Conservation (phyloP, 2,888 invertebrate species). For the Trichopoda pennipes region DNA sequence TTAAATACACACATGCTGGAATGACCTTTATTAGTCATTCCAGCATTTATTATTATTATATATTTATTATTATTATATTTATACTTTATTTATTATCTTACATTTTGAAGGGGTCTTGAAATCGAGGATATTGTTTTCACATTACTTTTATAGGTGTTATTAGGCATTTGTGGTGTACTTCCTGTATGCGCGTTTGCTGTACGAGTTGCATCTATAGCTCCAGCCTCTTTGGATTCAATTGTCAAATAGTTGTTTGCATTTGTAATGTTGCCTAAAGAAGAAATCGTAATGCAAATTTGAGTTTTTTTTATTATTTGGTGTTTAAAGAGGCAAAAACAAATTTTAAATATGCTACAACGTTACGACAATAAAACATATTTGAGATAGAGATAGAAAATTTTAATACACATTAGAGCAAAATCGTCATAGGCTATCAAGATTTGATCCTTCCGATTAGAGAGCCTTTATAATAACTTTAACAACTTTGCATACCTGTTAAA, state of each 20-base stretch:
- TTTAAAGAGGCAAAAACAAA: no score
- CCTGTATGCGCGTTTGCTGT: slow-evolving; percentile 1
- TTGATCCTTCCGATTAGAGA: no score
- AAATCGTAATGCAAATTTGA: background rate
- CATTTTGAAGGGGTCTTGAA: slow-evolving; percentile 75
- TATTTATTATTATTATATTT: no score
- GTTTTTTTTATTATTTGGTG: no score
- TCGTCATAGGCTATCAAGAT: no score
- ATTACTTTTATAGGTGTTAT: slow-evolving; percentile 73
- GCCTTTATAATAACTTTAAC: no score
- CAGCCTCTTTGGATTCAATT: slow-evolving; percentile 18
- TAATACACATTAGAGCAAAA: no score
- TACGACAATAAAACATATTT: no score
- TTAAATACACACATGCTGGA: slow-evolving; percentile 89
- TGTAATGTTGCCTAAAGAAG: slow-evolving; percentile 71
- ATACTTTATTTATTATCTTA: background rate
- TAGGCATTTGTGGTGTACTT: slow-evolving; percentile 72
- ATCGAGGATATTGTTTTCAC: slow-evolving; percentile 76
- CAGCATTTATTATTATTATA: no score
- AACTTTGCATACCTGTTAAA: slow-evolving; percentile 75
- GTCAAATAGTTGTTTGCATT: slow-evolving; percentile 71
- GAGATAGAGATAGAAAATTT: no score
- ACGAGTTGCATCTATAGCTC: background rate
- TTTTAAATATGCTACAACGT: no score
- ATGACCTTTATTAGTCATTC: no score